A percentile compares a stretch with the other conserved stretches of the same genome.
These are phyloP conservation scores for Neodontobutis hainanensis DNA, from an alignment of 2,113 vertebrate genomes.

Conservation along the genomic window DNA sequence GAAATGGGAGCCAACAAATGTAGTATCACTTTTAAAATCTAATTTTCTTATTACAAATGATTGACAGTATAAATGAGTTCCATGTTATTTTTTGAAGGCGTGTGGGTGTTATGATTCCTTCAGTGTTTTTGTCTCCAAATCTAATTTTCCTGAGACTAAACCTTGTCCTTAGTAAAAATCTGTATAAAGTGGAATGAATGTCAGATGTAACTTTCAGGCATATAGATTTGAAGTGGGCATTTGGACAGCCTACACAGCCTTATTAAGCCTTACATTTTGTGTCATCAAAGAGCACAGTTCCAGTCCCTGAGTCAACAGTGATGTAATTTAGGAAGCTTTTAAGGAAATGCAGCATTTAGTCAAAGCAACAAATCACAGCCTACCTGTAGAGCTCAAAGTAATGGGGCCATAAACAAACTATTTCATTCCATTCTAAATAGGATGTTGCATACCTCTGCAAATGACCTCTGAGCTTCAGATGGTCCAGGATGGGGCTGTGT, in stretches of 20 bases:
- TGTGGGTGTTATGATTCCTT: too few relatives aligned
- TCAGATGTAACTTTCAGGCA: too few relatives aligned
- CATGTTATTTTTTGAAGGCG: background rate
- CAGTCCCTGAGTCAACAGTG: background rate
- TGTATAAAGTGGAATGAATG: background rate
- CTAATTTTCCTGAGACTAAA: background rate
- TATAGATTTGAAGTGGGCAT: too few relatives aligned
- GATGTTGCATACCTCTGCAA: constrained; percentile 63
- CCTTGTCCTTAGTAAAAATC: background rate
- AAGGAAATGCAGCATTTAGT: constrained; percentile 1
- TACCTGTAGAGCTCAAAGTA: background rate
- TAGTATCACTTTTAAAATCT: background rate
- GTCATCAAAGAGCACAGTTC: too few relatives aligned
- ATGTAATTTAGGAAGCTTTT: constrained; percentile 2
- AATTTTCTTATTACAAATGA: background rate
- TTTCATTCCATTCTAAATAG: background rate
- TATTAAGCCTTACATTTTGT: too few relatives aligned
- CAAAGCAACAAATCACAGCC: background rate
- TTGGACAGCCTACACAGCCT: too few relatives aligned
- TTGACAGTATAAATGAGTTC: background rate
- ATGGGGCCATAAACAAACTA: background rate
- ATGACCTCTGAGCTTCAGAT: constrained; percentile 49
- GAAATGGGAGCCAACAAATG: too few relatives aligned
- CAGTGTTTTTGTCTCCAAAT: background rate
- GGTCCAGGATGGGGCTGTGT: background rate